Conservation (phyloP, 2,113 vertebrate species). For the Pterocles orientalis region DNA sequence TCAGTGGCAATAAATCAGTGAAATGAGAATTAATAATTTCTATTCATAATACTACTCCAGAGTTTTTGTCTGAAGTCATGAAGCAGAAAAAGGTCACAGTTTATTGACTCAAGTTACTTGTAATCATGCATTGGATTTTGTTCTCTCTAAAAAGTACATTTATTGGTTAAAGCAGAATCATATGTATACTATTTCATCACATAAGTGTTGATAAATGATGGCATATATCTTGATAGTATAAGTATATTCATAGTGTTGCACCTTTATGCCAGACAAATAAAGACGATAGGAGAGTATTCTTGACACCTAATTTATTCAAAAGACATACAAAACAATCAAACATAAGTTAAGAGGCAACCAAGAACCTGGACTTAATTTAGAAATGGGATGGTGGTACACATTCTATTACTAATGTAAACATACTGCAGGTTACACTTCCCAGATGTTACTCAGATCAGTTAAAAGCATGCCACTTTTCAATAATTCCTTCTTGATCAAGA, state of each 20-base stretch:
- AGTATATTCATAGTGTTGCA: neutral
- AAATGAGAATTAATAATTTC: conserved; percentile 32
- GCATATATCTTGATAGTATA: neutral
- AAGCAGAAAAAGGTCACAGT: neutral
- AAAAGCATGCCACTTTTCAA: neutral
- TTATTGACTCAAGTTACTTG: neutral
- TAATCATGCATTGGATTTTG: neutral
- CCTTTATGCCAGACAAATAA: neutral
- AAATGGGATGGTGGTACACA: neutral
- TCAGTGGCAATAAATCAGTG: neutral
- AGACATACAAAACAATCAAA: neutral
- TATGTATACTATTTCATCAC: neutral
- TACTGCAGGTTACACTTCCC: neutral
- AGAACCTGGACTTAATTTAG: neutral
- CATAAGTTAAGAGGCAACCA: neutral
- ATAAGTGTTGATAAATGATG: neutral
- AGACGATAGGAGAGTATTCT: neutral
- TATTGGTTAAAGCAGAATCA: neutral
- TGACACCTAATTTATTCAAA: neutral
- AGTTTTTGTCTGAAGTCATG: neutral
- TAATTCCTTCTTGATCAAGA: neutral
- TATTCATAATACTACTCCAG: neutral
- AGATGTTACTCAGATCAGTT: neutral
- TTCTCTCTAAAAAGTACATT: neutral
- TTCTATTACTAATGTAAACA: neutral